Evolutionary conservation across 2,888 invertebrate species (phyloP).

Genomic region (Drosophila trichaetosa): DNA sequence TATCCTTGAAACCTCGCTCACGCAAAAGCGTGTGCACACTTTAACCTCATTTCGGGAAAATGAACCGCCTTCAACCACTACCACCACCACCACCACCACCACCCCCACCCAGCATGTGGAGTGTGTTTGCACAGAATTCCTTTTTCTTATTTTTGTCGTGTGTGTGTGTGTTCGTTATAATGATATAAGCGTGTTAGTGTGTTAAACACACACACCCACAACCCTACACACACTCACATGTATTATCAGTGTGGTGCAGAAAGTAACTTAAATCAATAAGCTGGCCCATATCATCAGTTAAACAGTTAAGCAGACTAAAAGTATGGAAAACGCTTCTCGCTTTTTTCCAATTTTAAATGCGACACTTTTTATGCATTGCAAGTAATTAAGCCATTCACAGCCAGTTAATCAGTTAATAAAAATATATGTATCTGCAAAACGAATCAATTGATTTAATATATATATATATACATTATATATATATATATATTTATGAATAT

Average conservation of each 20-base stretch:
- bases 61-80: slow-evolving; percentile 5
- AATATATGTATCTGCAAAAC: slow-evolving; percentile 14
- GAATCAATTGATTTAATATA: slow-evolving; percentile 58
- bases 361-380: slow-evolving; percentile 44
- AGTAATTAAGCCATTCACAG: slow-evolving; percentile 74
- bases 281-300: slow-evolving; percentile 57
- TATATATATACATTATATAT: slow-evolving; percentile 7
- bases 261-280: slow-evolving; percentile 74
- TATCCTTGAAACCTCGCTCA: slow-evolving; percentile 64
- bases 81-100: not conserved
- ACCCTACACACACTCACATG: slow-evolving; percentile 17
- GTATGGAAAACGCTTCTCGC: slow-evolving; percentile 20
- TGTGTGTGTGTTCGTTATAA: slow-evolving; percentile 43
- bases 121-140: slow-evolving; percentile 57
- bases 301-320: slow-evolving; percentile 52
- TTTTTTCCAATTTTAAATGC: slow-evolving; percentile 12
- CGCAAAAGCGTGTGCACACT: slow-evolving; percentile 55
- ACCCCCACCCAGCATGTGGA: not conserved
- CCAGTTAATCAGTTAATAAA: slow-evolving; percentile 70
- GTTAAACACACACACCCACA: slow-evolving; percentile 27
- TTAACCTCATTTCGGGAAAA: slow-evolving; percentile 72
- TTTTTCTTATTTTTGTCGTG: slow-evolving; percentile 13
- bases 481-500: not conserved
- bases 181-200: slow-evolving; percentile 69
- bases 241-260: slow-evolving; percentile 34